phyloP scores from a whole-genome alignment of 2,888 invertebrate genomes.

The Phengaris arion region DNA sequence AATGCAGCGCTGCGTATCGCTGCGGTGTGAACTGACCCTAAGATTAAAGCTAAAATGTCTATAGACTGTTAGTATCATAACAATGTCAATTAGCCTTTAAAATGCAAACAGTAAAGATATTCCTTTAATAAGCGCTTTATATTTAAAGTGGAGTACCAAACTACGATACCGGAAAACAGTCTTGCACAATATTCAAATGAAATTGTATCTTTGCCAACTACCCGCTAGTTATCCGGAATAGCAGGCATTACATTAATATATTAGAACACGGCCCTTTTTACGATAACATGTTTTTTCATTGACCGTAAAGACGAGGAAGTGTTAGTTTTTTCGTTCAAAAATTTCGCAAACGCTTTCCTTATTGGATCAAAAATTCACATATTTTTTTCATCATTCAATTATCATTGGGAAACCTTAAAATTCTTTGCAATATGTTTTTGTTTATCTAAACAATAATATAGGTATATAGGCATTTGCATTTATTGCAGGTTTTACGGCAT shows the following conservation, averaged over 20 bases:
- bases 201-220: constrained; percentile 80
- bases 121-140: constrained; percentile 70
- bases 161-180: constrained; percentile 67
- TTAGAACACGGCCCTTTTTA: constrained; percentile 71
- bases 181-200: constrained; percentile 79
- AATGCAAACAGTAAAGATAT: constrained; percentile 50
- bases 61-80: constrained; percentile 29
- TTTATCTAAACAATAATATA: too few relatives aligned
- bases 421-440: too few relatives aligned
- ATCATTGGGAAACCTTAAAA: not conserved
- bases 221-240: constrained; percentile 64
- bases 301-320: constrained; percentile 57
- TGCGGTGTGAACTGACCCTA: too few relatives aligned
- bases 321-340: not conserved
- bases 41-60: not conserved
- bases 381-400: not conserved
- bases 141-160: constrained; percentile 64
- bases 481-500: too few relatives aligned
- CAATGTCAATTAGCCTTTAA: constrained; percentile 58
- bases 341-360: not conserved
- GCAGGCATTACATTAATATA: constrained; percentile 78
- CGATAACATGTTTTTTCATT: constrained; percentile 75
- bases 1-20: too few relatives aligned
- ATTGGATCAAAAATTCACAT: not conserved
- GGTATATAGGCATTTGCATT: too few relatives aligned